These are phyloP conservation scores for Benthosema pterotum DNA, from an alignment of 2,797 vertebrate species.

Conservation along the genomic window DNA sequence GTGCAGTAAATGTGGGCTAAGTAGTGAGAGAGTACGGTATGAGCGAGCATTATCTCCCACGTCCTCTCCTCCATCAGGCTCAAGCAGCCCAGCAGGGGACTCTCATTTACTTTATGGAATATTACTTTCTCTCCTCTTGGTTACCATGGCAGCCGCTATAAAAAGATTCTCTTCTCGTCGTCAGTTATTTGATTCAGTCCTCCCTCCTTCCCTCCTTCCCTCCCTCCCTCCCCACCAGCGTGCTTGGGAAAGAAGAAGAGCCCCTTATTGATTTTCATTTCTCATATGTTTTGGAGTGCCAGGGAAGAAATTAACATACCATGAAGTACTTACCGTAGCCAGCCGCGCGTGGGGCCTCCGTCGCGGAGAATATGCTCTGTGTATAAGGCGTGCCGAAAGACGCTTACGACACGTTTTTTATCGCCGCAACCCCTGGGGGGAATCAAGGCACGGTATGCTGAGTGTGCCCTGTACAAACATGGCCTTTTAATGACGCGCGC, in stretches of 20 bases:
- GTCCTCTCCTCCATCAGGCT: conserved; percentile 71
- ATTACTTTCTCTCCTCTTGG: conserved; percentile 75
- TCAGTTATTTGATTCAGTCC: conserved; percentile 70
- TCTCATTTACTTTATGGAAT: conserved; percentile 81
- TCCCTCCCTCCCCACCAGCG: conserved; percentile 7
- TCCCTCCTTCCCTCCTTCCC: conserved; percentile 8
- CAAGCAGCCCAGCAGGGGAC: conserved; percentile 70
- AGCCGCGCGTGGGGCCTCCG: conserved; percentile 32
- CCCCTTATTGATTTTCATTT: conserved; percentile 79
- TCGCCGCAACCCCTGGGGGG: conserved; percentile 2
- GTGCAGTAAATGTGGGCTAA: conserved; percentile 69
- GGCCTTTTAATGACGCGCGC: not conserved
- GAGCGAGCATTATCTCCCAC: conserved; percentile 56
- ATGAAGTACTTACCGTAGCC: conserved; percentile 50
- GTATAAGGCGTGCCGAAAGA: not conserved
- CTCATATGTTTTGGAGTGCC: conserved; percentile 68
- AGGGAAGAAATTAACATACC: conserved; percentile 66
- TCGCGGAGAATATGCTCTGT: conserved; percentile 1
- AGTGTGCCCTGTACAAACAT: not conserved
- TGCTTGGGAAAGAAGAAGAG: conserved; percentile 50
- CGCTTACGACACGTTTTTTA: conserved; percentile 2
- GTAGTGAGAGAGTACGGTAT: conserved; percentile 59
- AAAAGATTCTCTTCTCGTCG: conserved; percentile 77
- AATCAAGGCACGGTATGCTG: conserved; percentile 1
- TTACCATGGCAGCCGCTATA: conserved; percentile 82